Base-by-base conservation (phyloP, 2,888 invertebrate genomes). In the Homarus gammarus region DNA sequence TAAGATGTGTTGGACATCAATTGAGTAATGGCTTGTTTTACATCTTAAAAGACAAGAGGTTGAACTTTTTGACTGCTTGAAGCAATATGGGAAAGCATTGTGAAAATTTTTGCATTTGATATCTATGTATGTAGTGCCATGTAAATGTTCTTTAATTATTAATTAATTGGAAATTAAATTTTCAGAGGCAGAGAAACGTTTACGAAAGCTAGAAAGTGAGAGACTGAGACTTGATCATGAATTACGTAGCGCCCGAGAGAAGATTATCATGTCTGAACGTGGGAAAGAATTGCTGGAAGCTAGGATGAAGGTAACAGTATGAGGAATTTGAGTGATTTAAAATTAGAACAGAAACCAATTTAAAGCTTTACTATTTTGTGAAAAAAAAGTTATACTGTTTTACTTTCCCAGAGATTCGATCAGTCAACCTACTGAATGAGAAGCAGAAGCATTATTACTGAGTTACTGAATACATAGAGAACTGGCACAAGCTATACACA, bases 151-250 rank as follows among this genome's bases (percentile, higher is more conserved):
- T 18, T 56, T 56, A 56, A 56, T 56, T n/a, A n/a, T 5, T 44
- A 64, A 64, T 6, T 27, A 64, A 64, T 27, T 64, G n/a, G 3
- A 3, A 27, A n/a, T 40, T n/a, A 31, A 22, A 68, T 44, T 70
- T 94, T 84, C 93, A 96, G 97, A 96, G 94, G 97, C 97, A n/a
- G 95, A 96, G 93, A 94, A 94, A 88, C 95, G 96, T 89, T 94
- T 97, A 22, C 95, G 95, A 92, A 96, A 96, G 92, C 94, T 97
- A 64, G 97, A 97, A 94, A 95, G 95, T 89, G 97, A 97, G 93
- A 95, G 96, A 77, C 95, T 95, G 92, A 95, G 95, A 87, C 94
- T 97, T 91, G 97, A 97, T 92, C 95, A 95, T 0, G 96, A 97
- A 94, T 94, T 97, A 49, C 95, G 95, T 93, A 94, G 95, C 83